Evolutionary conservation across 35 echinoderm and acorn worm species (phyloP), one percentile per base, ranked within the genome.

Genomic region (Ophioderma brevispina): DNA sequence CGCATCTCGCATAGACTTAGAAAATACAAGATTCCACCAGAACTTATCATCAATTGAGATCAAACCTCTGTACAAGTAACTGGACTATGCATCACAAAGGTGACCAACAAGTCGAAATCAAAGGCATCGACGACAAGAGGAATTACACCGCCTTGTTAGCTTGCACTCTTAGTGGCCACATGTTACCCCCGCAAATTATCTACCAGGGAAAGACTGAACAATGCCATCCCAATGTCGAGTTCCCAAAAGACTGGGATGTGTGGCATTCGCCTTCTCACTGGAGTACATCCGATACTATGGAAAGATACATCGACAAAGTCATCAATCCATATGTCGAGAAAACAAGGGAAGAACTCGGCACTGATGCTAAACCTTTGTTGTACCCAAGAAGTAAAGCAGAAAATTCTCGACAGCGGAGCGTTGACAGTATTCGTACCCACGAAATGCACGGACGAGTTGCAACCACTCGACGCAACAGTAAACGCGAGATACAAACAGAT

Each of bases 171-270:
- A 78, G 32, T 30, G 86, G 86, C 2, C 23, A 38, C 0, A 1
- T 87, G 64, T 39, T 87, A 31, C 87, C 76, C 1, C 32, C 87
- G 1, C 87, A 88, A 14, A 5, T 88, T 0, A 76, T 88, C 13
- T 88, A 80, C 43, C 19, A 75, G 32, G 87, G 87, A 11, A 78
- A 31, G n/a, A 88, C 87, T 1, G 10, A 36, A 0, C 35, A 35
- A 31, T 80, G 87, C 50, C 87, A 79, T 37, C 87, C 87, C 1
- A 31, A 19, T 19, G 33, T 88, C 31, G 64, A 40, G 1, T 87
- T 87, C 33, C 85, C 85, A 25, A 50, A 56, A 18, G 39, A 88
- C 76, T 88, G 87, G 87, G 87, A 88, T 38, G 43, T 88, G 0
- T 25, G 32, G 14, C 75, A 79, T 30, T 39, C 35, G 10, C 19